Evolutionary conservation across 1,140 invertebrate species (phyloP), one percentile per base, ranked within the genome.

Genomic region (Euura lappo): DNA sequence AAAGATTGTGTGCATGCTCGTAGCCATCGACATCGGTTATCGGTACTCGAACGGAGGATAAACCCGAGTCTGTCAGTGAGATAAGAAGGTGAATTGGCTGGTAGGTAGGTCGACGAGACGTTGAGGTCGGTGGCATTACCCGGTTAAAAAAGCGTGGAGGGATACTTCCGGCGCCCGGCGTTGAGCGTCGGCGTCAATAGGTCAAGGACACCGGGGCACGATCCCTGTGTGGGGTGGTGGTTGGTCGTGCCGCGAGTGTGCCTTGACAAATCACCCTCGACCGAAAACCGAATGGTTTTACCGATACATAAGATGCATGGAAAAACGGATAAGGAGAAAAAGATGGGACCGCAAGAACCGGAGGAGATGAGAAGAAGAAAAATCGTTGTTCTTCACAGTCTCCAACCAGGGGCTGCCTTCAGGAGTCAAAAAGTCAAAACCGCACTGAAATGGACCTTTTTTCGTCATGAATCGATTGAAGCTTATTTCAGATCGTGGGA

Each of bases 211-310:
- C 80, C 81, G 80, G 28, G 28, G 78, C 79, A 81, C 79, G 79
- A 73, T 60, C 13, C 51, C 13, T 6, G 51, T 3, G 51, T 6
- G 47, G 47, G 47, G 47, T 6, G 47, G 47, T 7, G 47, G 47
- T 51, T 7, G 11, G 51, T 6, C 8, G 51, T n/a, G 6, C 8
- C 8, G 51, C 10, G 51, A 68, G 86, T 85, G 87, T 85, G 86
- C 81, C 83, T 86, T 84, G 84, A 86, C 85, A 85, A 87, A 87
- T 87, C 85, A 86, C 86, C 86, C 86, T 86, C 85, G 86, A 80
- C 84, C 76, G 28, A 28, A 28, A 76, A 75, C 75, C 76, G 74
- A 77, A 77, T 72, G 75, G 3, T 5, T 60, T 3, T 4, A 6
- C 10, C 6, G 6, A 60, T 11, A 60, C 10, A 60, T 60, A 3